phyloP scores from a whole-genome alignment of 2,888 invertebrate species.

The Oscheius sp. region DNA sequence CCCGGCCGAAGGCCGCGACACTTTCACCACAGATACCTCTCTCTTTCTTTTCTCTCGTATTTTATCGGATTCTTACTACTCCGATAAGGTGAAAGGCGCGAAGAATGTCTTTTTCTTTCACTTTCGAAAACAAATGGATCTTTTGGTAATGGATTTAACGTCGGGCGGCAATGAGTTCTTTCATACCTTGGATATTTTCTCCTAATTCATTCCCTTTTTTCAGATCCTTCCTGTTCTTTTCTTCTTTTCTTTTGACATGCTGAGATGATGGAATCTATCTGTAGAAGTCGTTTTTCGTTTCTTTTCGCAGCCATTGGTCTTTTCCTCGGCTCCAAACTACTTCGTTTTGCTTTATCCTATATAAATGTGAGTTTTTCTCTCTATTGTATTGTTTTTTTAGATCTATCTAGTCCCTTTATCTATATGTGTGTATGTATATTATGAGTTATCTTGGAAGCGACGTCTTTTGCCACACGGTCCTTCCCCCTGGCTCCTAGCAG shows the following conservation, averaged over 20 bases:
- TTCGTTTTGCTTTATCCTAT: constrained; percentile 12
- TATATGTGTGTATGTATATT: constrained; percentile 41
- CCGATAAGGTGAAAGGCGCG: constrained; percentile 25
- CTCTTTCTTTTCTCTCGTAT: constrained; percentile 14
- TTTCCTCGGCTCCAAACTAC: constrained; percentile 5
- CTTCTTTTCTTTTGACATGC: constrained; percentile 6
- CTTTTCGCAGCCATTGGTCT: background rate
- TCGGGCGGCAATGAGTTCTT: background rate
- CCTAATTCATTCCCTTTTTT: background rate
- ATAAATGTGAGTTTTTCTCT: background rate
- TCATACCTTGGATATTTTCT: background rate
- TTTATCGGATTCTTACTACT: too few relatives aligned
- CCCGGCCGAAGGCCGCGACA: constrained; percentile 17
- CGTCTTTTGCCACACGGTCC: constrained; percentile 60
- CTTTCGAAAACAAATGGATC: background rate
- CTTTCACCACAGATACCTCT: constrained; percentile 26
- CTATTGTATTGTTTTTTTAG: background rate
- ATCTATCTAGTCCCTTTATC: constrained; percentile 21
- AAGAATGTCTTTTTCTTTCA: constrained; percentile 1
- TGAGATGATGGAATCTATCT: background rate
- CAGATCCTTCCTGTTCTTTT: background rate
- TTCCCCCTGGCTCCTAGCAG: constrained; percentile 57
- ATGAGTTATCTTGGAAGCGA: constrained; percentile 62
- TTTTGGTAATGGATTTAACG: too few relatives aligned
- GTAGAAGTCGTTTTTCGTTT: background rate